Conservation (phyloP, 1,140 invertebrate genomes). For the Brachystomella parvula region DNA sequence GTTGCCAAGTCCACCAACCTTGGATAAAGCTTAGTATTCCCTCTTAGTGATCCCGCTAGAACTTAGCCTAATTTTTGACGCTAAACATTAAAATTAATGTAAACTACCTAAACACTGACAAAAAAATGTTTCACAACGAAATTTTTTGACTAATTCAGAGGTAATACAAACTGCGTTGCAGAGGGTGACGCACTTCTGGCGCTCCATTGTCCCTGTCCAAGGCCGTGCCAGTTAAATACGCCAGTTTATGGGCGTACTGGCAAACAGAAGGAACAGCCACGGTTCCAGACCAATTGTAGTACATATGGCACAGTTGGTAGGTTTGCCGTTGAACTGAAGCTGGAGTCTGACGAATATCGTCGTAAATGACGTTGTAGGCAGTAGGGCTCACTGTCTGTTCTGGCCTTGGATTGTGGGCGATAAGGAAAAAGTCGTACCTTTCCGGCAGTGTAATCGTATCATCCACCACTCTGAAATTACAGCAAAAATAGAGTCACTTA, state of each 20-base stretch:
- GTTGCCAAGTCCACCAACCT: no score
- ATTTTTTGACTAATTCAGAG: no score
- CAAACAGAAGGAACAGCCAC: conserved; percentile 70
- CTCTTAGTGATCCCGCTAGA: no score
- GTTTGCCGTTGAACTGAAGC: conserved; percentile 64
- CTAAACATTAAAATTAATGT: no score
- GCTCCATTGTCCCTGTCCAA: not conserved
- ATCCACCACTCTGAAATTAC: conserved; percentile 52
- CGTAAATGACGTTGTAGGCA: conserved; percentile 65
- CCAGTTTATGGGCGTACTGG: conserved; percentile 78
- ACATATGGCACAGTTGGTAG: conserved; percentile 73
- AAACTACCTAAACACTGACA: no score
- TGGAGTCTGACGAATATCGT: conserved; percentile 50
- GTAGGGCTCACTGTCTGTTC: conserved; percentile 69
- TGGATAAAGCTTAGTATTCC: no score
- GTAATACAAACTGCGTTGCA: not conserved
- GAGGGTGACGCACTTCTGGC: not conserved
- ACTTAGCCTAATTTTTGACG: no score
- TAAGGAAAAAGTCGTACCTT: conserved; percentile 73
- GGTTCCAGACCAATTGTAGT: conserved; percentile 63
- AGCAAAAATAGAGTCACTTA: no score
- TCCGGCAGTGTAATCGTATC: conserved; percentile 55
- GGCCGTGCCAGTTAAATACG: conserved; percentile 59
- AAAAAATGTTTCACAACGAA: no score
- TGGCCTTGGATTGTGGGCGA: conserved; percentile 64